phyloP scores from a whole-genome alignment of 2,113 vertebrate genomes.

The Pollimyrus isidori region DNA sequence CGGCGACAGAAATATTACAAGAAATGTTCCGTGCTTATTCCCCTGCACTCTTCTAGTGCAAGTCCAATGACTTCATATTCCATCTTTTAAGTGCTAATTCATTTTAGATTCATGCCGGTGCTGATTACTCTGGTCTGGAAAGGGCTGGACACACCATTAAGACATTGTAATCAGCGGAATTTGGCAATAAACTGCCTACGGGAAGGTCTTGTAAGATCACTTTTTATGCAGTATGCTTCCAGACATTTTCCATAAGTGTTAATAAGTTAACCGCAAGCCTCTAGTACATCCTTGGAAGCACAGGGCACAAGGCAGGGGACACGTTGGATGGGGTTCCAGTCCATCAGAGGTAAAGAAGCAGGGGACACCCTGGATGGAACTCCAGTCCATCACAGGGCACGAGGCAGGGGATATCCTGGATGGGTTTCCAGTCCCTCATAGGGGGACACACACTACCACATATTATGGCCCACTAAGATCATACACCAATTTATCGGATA shows the following conservation, averaged over 20 bases:
- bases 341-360: background rate
- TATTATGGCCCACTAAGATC: background rate
- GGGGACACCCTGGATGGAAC: background rate
- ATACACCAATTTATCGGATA: background rate
- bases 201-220: background rate
- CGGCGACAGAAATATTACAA: background rate
- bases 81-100: background rate
- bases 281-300: background rate
- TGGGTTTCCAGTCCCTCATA: background rate
- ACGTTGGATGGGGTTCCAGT: background rate
- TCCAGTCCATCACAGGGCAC: background rate
- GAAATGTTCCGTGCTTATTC: background rate
- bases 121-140: background rate
- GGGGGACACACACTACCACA: background rate
- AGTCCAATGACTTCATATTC: background rate
- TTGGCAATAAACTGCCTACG: background rate
- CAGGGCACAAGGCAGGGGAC: background rate
- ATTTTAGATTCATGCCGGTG: background rate
- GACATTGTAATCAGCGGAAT: background rate
- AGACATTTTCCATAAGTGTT: background rate
- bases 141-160: background rate
- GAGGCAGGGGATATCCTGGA: background rate
- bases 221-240: background rate
- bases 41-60: background rate
- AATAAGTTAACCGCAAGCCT: background rate